These are phyloP conservation scores for Netelia inedita DNA, from an alignment of 2,888 invertebrate genomes.

Conservation along the genomic window DNA sequence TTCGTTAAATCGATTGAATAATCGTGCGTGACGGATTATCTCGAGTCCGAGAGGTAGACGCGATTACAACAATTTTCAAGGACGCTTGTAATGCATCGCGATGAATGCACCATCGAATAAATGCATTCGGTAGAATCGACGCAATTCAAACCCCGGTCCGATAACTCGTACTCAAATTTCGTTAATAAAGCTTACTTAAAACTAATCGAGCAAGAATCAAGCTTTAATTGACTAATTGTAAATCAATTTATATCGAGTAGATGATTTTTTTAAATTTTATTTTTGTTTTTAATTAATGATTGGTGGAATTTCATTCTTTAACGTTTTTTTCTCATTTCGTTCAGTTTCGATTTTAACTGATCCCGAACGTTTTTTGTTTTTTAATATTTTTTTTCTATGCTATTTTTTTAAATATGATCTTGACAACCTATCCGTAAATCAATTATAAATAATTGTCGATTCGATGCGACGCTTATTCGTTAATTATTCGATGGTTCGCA, in stretches of 20 bases:
- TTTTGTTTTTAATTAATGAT: background rate
- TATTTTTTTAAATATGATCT: background rate
- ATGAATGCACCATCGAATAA: background rate
- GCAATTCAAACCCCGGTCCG: conserved; percentile 21
- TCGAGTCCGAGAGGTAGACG: background rate
- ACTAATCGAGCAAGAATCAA: background rate
- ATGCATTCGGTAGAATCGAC: conserved; percentile 8
- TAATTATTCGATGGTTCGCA: conserved; percentile 20
- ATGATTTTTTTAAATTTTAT: background rate
- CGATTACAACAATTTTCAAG: conserved; percentile 35
- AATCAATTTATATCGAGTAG: conserved; percentile 37
- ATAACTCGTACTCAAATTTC: conserved; percentile 41
- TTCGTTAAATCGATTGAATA: conserved; percentile 32
- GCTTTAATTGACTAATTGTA: background rate
- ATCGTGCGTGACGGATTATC: conserved; percentile 36
- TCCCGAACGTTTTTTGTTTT: background rate
- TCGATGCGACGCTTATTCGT: background rate
- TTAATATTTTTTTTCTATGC: no score
- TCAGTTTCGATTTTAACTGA: no score
- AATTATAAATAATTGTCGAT: conserved; percentile 25
- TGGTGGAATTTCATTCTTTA: background rate
- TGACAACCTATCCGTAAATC: background rate
- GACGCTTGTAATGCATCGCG: background rate
- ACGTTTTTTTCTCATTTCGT: no score
- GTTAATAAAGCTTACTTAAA: background rate